Base-by-base conservation (phyloP, 2,797 vertebrate genomes). In the Acipenser ruthenus region DNA sequence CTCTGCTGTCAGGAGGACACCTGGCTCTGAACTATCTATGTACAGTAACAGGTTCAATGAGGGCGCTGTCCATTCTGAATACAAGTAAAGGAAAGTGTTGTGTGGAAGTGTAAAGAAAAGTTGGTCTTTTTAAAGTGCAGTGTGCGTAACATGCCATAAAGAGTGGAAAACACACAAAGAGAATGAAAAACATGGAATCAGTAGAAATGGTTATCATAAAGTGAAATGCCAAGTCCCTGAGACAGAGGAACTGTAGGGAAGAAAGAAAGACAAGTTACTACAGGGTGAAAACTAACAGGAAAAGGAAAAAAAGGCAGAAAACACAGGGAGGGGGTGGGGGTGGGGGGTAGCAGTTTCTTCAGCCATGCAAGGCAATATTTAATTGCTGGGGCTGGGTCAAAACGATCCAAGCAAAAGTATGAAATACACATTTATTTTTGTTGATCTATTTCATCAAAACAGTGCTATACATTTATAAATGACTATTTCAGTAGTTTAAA, bases 201-300 rank as follows among this genome's bases (percentile, higher is more conserved):
- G 92, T 83, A 90, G 89, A 89, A 85, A 90, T 87, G 91, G 94
- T 94, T 97, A 96, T 97, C 95, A 97, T 89, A 98, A 93, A 91
- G 95, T 97, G 85, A 97, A 96, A 89, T 98, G 94, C 96, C 95
- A 98, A 83, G 93, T 96, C 86, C 93, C 94, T 82, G 92, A 94
- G 86, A 94, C 90, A 86, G 94, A 93, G 78, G 92, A 93, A 91
- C 95, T 98, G 93, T 72, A 80, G 88, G 74, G 56, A 64, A 88
- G 78, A 79, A 81, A 49, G 74, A 78, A 76, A 87, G 66, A 71
- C 55, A 11, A 60, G 73, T 88, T 84, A 87, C 49, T 70, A 66
- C n/a, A 78, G 60, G 67, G 70, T 1, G 11, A 9, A 62, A 49
- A 18, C 56, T 9, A 47, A 48, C 60, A 78, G 55, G 63, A 67